Evolutionary conservation across 2,888 invertebrate species (phyloP), one percentile per base, ranked within the genome.

Genomic region (Phorcus lineatus): DNA sequence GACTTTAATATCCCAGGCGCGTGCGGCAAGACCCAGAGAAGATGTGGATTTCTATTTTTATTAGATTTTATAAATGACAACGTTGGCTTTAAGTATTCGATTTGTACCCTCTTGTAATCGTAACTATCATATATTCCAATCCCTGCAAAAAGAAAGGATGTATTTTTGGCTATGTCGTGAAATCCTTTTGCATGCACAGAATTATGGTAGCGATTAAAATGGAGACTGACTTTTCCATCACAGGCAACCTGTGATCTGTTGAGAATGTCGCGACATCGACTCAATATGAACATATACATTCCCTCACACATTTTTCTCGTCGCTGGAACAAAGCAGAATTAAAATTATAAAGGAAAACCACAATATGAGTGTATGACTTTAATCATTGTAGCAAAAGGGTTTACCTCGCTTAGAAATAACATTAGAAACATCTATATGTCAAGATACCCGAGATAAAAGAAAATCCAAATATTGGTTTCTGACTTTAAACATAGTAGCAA

Each of bases 1-100:
- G 84, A 75, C 24, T 81, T 84, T 62, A 84, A n/a, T 36, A 82
- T 36, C 4, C 84, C 83, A 36, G 83, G 81, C 11, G 84, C 80
- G 52, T 83, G 82, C 9, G 74, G 55, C 31, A 79, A 24, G 17
- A 79, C 70, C 84, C 84, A 84, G 2, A 84, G 62, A n/a, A 81
- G 13, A 53, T 55, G 70, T 6, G 84, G 82, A 74, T 74, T 77
- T 1, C 22, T 75, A 0, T 4, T 24, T 9, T 62, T 17, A 6
- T 16, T 36, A 3, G 28, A 16, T 16, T 36, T 13, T 13, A 36
- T 2, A 2, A 13, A 17, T 17, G 31, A 40, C n/a, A 70, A 19
- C 16, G 19, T 17, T 36, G 70, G 70, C 36, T 31, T 9, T 17
- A 70, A 0, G 40, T 17, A 70, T 6, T 4, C 40, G 17, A 40